Conservation (phyloP, 2,113 vertebrate genomes). For the Actenoides lindsayi region DNA sequence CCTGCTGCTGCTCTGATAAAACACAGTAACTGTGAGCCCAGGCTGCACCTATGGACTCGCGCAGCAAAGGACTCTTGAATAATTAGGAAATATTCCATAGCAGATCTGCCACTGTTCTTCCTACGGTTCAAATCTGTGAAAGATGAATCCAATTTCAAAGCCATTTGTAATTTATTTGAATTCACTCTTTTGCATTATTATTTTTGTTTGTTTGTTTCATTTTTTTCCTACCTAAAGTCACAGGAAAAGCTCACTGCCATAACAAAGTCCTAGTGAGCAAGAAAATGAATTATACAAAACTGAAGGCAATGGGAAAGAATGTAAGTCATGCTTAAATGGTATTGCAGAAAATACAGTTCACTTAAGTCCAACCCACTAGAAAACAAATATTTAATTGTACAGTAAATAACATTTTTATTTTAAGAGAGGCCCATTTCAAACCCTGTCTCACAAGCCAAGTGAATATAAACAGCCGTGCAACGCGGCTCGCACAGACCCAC, state of each 20-base stretch:
- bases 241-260: not conserved
- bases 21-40: not conserved
- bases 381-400: conserved; percentile 27
- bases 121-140: not conserved
- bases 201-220: not conserved
- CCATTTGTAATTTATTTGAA: not conserved
- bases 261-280: not conserved
- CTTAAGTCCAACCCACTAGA: not conserved
- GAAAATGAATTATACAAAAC: not conserved
- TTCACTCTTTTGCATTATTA: not conserved
- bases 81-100: not conserved
- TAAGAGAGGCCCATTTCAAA: not conserved
- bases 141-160: not conserved
- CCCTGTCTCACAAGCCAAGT: not conserved
- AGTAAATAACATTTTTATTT: conserved; percentile 31
- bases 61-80: not conserved
- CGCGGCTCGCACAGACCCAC: not conserved
- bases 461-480: not conserved
- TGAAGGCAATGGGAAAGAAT: not conserved
- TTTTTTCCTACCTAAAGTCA: not conserved
- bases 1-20: not conserved
- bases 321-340: not conserved
- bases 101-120: not conserved
- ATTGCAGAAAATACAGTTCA: not conserved
- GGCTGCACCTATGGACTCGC: not conserved